Conservation (phyloP, 2,888 invertebrate species). For the Xanthorhoe designata region DNA sequence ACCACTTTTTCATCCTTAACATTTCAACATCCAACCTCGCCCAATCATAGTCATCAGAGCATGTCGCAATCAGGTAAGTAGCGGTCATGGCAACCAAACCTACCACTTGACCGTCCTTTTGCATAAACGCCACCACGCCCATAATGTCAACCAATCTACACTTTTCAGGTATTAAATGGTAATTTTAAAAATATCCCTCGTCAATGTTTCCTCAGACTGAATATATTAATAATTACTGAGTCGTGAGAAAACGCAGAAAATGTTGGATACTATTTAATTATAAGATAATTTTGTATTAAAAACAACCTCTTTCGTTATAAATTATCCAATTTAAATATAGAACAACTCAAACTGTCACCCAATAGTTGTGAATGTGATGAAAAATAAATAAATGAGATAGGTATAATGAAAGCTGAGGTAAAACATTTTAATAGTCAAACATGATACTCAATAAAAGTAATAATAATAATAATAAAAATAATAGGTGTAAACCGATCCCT, state of each 20-base stretch:
- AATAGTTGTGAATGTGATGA: no score
- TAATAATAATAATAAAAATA: neutral
- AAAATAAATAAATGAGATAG: no score
- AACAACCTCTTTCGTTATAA: neutral
- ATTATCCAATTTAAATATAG: neutral
- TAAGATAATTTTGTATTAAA: neutral
- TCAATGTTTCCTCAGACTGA: slow-evolving; percentile 46
- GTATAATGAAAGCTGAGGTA: neutral
- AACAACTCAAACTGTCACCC: neutral
- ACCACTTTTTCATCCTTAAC: neutral
- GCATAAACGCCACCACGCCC: slow-evolving; percentile 73
- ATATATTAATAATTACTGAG: slow-evolving; percentile 49
- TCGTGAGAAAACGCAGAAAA: slow-evolving; percentile 41
- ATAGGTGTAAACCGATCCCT: slow-evolving; percentile 7
- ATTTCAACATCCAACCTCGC: slow-evolving; percentile 34
- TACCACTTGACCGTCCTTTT: slow-evolving; percentile 51
- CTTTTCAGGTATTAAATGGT: slow-evolving; percentile 50
- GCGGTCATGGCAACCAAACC: slow-evolving; percentile 55
- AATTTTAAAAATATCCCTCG: slow-evolving; percentile 51
- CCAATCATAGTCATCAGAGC: slow-evolving; percentile 69
- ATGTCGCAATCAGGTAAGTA: slow-evolving; percentile 71
- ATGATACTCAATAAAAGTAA: no score
- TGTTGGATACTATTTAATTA: slow-evolving; percentile 4
- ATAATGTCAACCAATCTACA: slow-evolving; percentile 58
- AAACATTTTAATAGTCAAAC: neutral